Evolutionary conservation across 2,888 invertebrate species (phyloP).

Genomic region (Busseola fusca): DNA sequence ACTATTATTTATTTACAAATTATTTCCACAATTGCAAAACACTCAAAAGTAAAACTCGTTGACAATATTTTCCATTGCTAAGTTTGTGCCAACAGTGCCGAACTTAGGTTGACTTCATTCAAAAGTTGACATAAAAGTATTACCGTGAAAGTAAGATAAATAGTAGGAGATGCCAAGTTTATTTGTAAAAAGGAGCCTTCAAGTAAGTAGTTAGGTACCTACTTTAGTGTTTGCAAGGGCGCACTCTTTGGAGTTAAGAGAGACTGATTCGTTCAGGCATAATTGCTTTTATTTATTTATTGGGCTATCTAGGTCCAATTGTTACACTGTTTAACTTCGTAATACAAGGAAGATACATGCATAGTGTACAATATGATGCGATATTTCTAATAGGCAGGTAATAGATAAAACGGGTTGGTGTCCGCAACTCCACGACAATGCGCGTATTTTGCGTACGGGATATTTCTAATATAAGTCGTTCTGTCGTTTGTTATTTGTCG

Average conservation of each 20-base stretch:
- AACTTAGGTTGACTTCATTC: background rate
- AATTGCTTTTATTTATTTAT: too few species aligned
- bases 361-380: too few species aligned
- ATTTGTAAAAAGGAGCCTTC: background rate
- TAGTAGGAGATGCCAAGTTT: background rate
- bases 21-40: background rate
- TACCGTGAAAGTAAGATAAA: background rate
- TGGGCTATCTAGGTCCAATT: too few species aligned
- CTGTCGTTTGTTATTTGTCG: conserved; percentile 3
- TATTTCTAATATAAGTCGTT: background rate
- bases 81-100: background rate
- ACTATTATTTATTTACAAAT: background rate
- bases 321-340: too few species aligned
- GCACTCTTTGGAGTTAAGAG: background rate
- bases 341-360: too few species aligned
- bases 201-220: background rate
- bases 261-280: background rate
- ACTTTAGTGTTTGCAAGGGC: background rate
- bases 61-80: background rate
- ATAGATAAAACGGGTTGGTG: too few species aligned
- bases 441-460: too few species aligned
- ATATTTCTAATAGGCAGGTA: too few species aligned
- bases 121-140: background rate
- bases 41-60: background rate
- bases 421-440: too few species aligned